Conservation (phyloP, 37 sponge, comb jelly and placozoan genomes). For the Beroe forskalii region DNA sequence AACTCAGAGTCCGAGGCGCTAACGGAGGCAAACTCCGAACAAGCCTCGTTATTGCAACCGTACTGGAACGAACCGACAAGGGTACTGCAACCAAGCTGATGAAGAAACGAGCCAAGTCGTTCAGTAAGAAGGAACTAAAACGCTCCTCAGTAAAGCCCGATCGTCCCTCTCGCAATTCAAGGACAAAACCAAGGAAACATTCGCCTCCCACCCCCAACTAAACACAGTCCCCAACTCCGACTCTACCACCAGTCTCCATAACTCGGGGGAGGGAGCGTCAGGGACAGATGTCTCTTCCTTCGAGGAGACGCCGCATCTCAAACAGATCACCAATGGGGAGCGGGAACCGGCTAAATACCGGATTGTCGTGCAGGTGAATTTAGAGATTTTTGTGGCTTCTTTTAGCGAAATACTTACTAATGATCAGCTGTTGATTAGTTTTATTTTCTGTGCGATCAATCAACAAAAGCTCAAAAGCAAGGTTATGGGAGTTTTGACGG, state of each 20-base stretch:
- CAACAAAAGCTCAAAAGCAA: too few species aligned
- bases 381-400: too few species aligned
- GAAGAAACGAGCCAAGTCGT: slow-evolving; percentile 64
- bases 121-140: slow-evolving; percentile 55
- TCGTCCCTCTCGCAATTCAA: slow-evolving; percentile 1
- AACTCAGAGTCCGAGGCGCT: slow-evolving; percentile 4
- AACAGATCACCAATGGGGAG: neutral
- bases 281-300: neutral
- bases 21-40: slow-evolving; percentile 36
- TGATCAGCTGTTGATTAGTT: too few species aligned
- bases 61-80: slow-evolving; percentile 30
- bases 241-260: neutral
- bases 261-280: neutral
- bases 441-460: too few species aligned
- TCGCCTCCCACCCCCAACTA: neutral
- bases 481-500: too few species aligned
- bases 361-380: slow-evolving; percentile 1
- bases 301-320: neutral
- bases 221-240: neutral
- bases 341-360: neutral
- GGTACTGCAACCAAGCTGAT: slow-evolving; percentile 29
- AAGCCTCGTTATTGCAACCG: neutral
- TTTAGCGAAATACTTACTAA: too few species aligned
- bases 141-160: neutral
- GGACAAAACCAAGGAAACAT: neutral